Percentiles rank a stretch among this genome's conserved stretches.
phyloP scores from a whole-genome alignment of 2,888 invertebrate genomes.

The Lucinisca nassula region DNA sequence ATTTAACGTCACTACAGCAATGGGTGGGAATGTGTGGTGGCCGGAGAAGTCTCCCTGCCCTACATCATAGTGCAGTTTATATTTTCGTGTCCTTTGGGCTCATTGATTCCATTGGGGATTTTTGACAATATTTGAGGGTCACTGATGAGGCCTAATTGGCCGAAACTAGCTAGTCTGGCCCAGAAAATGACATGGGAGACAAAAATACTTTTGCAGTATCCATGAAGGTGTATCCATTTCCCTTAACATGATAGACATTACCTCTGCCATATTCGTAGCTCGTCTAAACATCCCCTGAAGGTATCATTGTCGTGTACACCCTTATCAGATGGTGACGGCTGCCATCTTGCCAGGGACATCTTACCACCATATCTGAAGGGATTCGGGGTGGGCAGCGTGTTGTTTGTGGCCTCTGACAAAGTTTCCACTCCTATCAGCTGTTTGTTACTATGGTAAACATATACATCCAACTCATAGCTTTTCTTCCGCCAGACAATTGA shows the following conservation, averaged over 20 bases:
- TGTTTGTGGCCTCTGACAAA: not conserved
- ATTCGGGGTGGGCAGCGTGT: not conserved
- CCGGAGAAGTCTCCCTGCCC: no score
- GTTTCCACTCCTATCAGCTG: not conserved
- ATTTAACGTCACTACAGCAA: no score
- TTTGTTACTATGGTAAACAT: slow-evolving; percentile 8
- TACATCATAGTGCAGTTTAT: no score
- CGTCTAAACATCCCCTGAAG: not conserved
- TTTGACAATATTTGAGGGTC: no score
- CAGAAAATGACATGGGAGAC: no score
- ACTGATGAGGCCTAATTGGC: no score
- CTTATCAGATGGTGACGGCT: not conserved
- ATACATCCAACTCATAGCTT: slow-evolving; percentile 12
- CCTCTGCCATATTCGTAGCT: not conserved
- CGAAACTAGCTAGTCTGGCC: no score
- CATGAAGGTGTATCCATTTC: no score
- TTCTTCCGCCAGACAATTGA: slow-evolving; percentile 30
- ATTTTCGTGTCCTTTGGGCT: no score
- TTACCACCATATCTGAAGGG: slow-evolving; percentile 47
- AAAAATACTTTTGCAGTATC: no score
- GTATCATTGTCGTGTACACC: not conserved
- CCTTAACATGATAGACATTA: not conserved
- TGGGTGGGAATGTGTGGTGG: no score
- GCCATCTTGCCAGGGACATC: slow-evolving; percentile 43
- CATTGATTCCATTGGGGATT: no score